Evolutionary conservation across 2,888 invertebrate genomes (phyloP), one percentile per base, ranked within the genome.

Genomic region (Heliothis peltigera): DNA sequence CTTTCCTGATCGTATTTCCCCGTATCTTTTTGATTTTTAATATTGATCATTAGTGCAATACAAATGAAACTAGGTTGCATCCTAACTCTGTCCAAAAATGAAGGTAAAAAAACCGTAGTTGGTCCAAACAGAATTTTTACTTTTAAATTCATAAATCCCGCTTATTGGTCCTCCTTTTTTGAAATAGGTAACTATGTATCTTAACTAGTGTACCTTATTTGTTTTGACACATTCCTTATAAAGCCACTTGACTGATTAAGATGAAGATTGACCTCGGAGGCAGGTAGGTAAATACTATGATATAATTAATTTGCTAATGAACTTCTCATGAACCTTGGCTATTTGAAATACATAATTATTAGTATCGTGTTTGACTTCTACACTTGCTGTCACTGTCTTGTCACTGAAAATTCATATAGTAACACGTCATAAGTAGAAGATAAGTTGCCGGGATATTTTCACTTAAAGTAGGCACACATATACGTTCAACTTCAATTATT

Each of bases 401-500:
- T 22, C 22, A 10, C 10, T 10, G 28, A 8, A 28, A 28, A 10
- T 28, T 28, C 28, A 28, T 2, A 28, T 7, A 28, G 35, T 15
- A 35, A 8, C 28, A 28, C 15, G 4, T 35, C 15, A 3, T 35
- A 8, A 4, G 7, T 42, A n/a, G 42, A 5, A 17, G 6, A n/a
- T 42, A n/a, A 42, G 42, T 6, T 7, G 7, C 15, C 2, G 22
- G n/a, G 21, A 10, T 1, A 15, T 19, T 22, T 46, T 55, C 18
- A 25, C 57, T 43, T 19, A n/a, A 19, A 46, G 18, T 39, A 12
- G 25, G 21, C 22, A 42, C 21, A 17, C 53, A 6, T 60, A 49
- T 43, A 48, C n/a, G 35, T 49, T 54, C 18, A 19, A 22, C 58
- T 76, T 59, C 72, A 76, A 65, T 72, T 76, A 72, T 72, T 76